Percentiles rank a stretch among this genome's conserved stretches.
Conservation (phyloP, 64 coral and sea anemone genomes). For the Montipora cactus region DNA sequence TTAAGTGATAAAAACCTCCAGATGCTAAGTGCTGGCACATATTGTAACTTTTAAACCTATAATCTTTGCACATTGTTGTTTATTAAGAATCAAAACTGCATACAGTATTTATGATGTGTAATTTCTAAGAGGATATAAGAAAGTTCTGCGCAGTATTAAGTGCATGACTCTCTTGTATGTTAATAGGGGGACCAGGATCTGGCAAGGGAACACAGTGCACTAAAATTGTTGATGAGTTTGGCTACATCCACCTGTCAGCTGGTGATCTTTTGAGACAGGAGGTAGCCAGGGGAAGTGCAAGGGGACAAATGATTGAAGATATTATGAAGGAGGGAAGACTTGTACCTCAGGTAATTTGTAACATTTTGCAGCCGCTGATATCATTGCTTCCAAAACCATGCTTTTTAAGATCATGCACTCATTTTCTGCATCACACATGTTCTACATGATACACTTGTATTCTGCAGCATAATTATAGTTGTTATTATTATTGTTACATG, state of each 20-base stretch:
- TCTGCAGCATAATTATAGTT: too few relatives aligned
- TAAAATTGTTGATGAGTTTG: slow-evolving; percentile 88
- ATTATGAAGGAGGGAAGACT: slow-evolving; percentile 91
- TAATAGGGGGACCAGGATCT: slow-evolving; percentile 90
- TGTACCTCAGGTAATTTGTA: slow-evolving; percentile 77
- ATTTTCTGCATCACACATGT: too few relatives aligned
- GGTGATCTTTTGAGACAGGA: slow-evolving; percentile 93
- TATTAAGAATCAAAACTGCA: too few relatives aligned
- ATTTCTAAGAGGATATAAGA: not conserved
- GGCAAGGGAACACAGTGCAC: slow-evolving; percentile 95
- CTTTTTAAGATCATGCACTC: too few relatives aligned
- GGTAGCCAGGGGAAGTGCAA: slow-evolving; percentile 83
- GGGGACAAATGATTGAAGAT: slow-evolving; percentile 85
- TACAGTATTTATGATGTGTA: not conserved
- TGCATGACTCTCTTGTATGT: not conserved
- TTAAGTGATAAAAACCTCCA: too few relatives aligned
- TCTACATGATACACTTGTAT: too few relatives aligned
- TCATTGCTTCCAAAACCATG: too few relatives aligned
- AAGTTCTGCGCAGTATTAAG: not conserved
- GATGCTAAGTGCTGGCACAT: too few relatives aligned
- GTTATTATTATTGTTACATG: too few relatives aligned
- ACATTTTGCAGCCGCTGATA: not conserved
- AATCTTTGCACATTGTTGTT: too few relatives aligned
- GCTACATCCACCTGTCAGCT: slow-evolving; percentile 92
- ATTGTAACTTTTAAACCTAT: too few relatives aligned